Evolutionary conservation across 2,113 vertebrate genomes (phyloP), one percentile per base, ranked within the genome.

Genomic region (Scomber colias): DNA sequence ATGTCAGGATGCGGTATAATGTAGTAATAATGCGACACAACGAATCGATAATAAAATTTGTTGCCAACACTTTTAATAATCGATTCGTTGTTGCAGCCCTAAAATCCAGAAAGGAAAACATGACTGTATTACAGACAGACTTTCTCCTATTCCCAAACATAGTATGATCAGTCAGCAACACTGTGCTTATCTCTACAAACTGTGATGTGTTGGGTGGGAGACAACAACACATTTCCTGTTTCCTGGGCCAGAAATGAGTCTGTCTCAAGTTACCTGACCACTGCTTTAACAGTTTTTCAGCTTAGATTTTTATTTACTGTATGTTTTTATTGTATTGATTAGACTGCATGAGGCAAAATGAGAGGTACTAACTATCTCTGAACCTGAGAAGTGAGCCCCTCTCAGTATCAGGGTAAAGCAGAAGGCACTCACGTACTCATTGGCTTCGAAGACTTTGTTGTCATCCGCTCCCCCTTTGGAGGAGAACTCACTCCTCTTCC

Each of bases 401-500:
- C 56, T 66, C 56, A 53, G 11, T 46, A 12, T 54, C 46, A 45
- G 54, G 55, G 75, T 46, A 71, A 71, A 40, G 57, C 71, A 56
- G 48, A 59, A 50, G 17, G 16, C 71, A 87, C 79, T 87, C 77
- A 91, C 93, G 40, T 93, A 99, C 98, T 98, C 97, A 0, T 99
- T 98, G 60, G 98, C 95, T 73, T 98, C 96, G 19, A 97, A 98
- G 64, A 98, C 92, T 73, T 94, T 94, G 75, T 91, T 90, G 44
- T 96, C 96, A 11, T 94, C 94, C 0, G 77, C 84, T 40, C 80
- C 50, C 0, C 93, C 95, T 35, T 97, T 97, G 1, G 96, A 96
- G 0, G 96, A 95, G 80, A 96, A 98, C 75, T 99, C 98, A 0
- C 93, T 98, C 76, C 98, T 95, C 74, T 98, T 99, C 15, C 98